Evolutionary conservation across 2,888 invertebrate genomes (phyloP).

Genomic region (Napeogenes inachia): DNA sequence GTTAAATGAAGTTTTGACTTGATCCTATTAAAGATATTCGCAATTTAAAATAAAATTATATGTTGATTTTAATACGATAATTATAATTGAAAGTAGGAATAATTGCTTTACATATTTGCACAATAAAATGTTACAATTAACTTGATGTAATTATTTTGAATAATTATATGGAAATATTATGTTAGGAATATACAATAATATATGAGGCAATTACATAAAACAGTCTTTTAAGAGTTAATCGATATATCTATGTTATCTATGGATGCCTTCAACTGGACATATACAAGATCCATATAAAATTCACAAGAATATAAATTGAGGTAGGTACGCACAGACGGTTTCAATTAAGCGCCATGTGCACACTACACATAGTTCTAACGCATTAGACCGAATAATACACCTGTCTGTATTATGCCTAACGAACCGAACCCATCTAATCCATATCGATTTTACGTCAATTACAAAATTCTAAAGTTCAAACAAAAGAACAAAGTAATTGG

Average conservation of each 20-base stretch:
- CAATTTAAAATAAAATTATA: background rate
- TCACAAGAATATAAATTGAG: constrained; percentile 31
- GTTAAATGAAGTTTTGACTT: constrained; percentile 17
- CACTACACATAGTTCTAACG: constrained; percentile 38
- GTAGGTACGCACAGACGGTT: constrained; percentile 35
- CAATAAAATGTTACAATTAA: background rate
- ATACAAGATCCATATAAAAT: constrained; percentile 25
- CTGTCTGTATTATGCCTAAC: constrained; percentile 8
- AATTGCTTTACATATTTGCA: background rate
- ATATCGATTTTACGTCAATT: no score
- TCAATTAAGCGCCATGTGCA: constrained; percentile 33
- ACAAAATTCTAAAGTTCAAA: no score
- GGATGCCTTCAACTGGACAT: background rate
- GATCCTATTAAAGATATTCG: constrained; percentile 7
- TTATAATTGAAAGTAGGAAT: background rate
- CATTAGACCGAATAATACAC: constrained; percentile 31
- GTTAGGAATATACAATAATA: background rate
- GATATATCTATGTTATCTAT: background rate
- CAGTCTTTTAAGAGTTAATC: background rate
- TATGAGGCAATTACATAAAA: background rate
- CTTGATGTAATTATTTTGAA: no score
- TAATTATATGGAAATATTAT: background rate
- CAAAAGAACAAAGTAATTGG: no score
- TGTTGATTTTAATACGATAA: constrained; percentile 4
- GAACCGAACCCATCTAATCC: no score